These are phyloP conservation scores for Plebejus anna DNA, from an alignment of 2,888 invertebrate species.

Conservation along the genomic window DNA sequence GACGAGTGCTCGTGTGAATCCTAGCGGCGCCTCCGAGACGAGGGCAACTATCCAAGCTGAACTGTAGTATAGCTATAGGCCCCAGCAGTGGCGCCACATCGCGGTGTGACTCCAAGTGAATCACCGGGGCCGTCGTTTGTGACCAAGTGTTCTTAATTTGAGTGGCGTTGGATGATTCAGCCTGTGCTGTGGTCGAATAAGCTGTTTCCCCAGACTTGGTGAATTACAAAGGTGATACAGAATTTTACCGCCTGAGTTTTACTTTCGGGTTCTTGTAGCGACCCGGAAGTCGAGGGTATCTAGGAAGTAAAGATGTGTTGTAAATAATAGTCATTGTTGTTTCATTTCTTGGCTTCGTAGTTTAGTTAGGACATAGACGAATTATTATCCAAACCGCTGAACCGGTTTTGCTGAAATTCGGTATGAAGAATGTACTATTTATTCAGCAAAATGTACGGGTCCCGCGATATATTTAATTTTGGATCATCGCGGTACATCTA, in stretches of 20 bases:
- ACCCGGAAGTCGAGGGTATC: neutral
- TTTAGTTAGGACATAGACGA: too few species aligned
- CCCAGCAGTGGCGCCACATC: too few species aligned
- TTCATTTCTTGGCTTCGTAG: slow-evolving; percentile 7
- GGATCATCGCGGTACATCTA: too few species aligned
- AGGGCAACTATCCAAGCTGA: neutral
- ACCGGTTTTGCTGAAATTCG: too few species aligned
- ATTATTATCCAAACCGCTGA: too few species aligned
- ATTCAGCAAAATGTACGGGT: too few species aligned
- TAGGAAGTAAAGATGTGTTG: neutral
- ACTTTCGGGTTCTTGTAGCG: neutral
- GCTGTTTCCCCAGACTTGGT: neutral
- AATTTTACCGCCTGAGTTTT: neutral
- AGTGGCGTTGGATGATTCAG: neutral
- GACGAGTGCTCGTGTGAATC: too few species aligned
- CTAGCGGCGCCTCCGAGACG: too few species aligned
- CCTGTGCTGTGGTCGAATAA: neutral
- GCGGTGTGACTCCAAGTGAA: too few species aligned
- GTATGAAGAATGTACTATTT: too few species aligned
- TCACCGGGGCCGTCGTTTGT: neutral
- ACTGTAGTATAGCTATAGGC: neutral
- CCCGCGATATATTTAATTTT: too few species aligned
- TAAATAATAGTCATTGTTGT: slow-evolving; percentile 2
- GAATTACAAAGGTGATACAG: neutral
- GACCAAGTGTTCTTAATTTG: neutral